These are phyloP conservation scores for Catocala sponsa DNA, from an alignment of 2,888 invertebrate genomes.

Conservation along the genomic window DNA sequence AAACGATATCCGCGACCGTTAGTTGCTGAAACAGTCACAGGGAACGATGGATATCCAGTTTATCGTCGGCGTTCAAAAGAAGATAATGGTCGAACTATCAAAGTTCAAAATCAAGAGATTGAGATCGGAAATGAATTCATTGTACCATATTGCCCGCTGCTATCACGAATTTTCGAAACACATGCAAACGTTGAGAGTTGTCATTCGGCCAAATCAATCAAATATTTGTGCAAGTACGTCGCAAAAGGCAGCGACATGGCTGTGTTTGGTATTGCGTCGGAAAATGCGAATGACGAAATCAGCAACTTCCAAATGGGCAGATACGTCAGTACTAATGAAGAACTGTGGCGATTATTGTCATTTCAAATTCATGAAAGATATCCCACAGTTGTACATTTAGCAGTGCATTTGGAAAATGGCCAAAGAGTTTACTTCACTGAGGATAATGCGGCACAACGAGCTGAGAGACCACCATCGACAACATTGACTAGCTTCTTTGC, in stretches of 20 bases:
- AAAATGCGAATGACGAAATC: conserved; percentile 51
- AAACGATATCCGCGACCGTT: no score
- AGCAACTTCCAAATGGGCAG: conserved; percentile 40
- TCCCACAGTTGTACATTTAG: conserved; percentile 22
- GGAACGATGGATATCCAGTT: conserved; percentile 41
- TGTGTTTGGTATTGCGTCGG: conserved; percentile 50
- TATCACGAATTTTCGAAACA: conserved; percentile 40
- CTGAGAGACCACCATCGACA: conserved; percentile 18
- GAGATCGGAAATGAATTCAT: conserved; percentile 40
- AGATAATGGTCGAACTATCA: conserved; percentile 41
- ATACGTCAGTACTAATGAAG: conserved; percentile 50
- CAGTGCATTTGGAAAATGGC: conserved; percentile 9
- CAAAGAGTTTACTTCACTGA: conserved; percentile 19
- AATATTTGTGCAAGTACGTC: conserved; percentile 60
- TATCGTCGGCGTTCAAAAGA: conserved; percentile 44
- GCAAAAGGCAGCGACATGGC: conserved; percentile 70
- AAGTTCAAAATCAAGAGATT: conserved; percentile 37
- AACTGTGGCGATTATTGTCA: conserved; percentile 48
- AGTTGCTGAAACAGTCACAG: no score
- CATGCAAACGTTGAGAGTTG: conserved; percentile 45
- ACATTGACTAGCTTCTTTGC: conserved; percentile 14
- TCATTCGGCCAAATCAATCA: conserved; percentile 38
- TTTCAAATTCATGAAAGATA: conserved; percentile 29
- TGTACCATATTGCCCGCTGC: conserved; percentile 43
- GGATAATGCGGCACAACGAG: conserved; percentile 14